A percentile compares a stretch with the other conserved stretches of the same genome.
Evolutionary conservation across 2,797 vertebrate genomes (phyloP).

Genomic region (Allobates femoralis): DNA sequence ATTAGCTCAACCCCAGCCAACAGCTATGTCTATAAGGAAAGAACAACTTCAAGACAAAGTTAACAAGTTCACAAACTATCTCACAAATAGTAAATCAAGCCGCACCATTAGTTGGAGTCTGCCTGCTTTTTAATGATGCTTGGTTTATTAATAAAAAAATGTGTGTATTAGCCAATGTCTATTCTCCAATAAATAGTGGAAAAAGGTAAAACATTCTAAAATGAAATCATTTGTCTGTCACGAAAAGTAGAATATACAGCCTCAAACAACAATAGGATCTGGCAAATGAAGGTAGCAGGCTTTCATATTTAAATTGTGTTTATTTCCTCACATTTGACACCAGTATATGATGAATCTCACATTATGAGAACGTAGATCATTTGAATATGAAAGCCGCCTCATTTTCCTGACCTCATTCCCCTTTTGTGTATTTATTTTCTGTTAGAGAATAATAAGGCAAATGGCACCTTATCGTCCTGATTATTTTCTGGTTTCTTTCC

Average conservation of each 20-base stretch:
- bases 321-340: conserved; percentile 58
- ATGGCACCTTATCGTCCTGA: conserved; percentile 49
- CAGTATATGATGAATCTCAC: conserved; percentile 52
- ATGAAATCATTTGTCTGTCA: conserved; percentile 53
- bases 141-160: conserved; percentile 26
- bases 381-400: conserved; percentile 61
- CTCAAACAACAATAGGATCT: conserved; percentile 55
- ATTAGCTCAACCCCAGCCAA: background rate
- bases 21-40: background rate
- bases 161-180: conserved; percentile 17
- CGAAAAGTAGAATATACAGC: conserved; percentile 34
- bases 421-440: conserved; percentile 54
- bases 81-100: conserved; percentile 11
- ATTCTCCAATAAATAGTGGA: conserved; percentile 12
- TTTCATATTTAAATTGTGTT: conserved; percentile 63
- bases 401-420: conserved; percentile 58
- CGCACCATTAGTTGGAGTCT: background rate
- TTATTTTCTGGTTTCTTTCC: conserved; percentile 41
- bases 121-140: background rate
- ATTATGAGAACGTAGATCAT: conserved; percentile 57
- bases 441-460: conserved; percentile 55
- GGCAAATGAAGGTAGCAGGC: conserved; percentile 47
- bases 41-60: background rate
- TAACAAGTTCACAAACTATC: conserved; percentile 19
- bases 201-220: conserved; percentile 44